phyloP scores from a whole-genome alignment of 2,113 vertebrate genomes.

The Pluvianellus socialis region DNA sequence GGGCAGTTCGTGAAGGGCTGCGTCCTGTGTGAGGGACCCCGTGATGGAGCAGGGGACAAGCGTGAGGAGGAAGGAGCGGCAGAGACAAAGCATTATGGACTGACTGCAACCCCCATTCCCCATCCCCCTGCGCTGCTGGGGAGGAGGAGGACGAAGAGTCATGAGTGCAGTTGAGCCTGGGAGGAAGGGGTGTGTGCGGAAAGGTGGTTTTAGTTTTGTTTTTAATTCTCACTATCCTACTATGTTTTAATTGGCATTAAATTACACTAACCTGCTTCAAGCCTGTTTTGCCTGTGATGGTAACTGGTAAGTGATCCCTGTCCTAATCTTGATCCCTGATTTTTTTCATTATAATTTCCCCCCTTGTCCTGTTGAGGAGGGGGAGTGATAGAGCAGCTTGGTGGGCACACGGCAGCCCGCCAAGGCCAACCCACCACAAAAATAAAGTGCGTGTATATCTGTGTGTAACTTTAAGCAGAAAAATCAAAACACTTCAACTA shows the following conservation, averaged over 20 bases:
- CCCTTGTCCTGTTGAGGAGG: not conserved
- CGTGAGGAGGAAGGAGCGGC: not conserved
- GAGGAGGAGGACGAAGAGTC: not conserved
- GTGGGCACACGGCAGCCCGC: not conserved
- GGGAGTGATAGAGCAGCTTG: not conserved
- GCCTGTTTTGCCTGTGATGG: not conserved
- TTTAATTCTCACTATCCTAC: not conserved
- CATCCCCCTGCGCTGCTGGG: not conserved
- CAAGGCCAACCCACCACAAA: not conserved
- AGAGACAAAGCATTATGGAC: not conserved
- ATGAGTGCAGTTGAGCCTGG: not conserved
- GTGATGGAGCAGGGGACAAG: accelerated
- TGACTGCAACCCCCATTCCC: not conserved
- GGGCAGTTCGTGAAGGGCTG: not conserved
- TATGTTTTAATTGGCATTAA: not conserved
- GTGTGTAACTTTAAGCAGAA: not conserved
- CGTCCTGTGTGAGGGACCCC: not conserved
- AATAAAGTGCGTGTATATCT: not conserved
- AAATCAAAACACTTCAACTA: not conserved
- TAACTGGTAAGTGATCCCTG: not conserved
- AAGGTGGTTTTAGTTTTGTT: not conserved
- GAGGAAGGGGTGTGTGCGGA: not conserved
- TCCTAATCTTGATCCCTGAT: not conserved
- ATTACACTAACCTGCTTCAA: not conserved
- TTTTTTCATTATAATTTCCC: not conserved